A percentile compares a stretch with the other conserved stretches of the same genome.
Conservation (phyloP, 2,797 vertebrate species). For the Champsocephalus esox region DNA sequence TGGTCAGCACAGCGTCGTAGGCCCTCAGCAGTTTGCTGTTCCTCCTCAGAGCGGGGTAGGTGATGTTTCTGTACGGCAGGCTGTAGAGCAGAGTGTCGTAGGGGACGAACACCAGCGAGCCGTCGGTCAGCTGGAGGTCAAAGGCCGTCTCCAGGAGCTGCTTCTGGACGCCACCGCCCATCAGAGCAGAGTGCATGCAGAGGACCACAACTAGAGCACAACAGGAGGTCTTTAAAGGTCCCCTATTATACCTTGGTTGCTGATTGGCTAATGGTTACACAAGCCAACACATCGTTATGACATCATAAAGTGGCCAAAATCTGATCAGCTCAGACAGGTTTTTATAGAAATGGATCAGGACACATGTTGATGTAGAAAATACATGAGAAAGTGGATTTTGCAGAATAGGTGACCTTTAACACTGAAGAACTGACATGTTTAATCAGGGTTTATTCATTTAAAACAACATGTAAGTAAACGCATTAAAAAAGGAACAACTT, state of each 20-base stretch:
- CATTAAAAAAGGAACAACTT: too few species aligned
- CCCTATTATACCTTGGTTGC: too few species aligned
- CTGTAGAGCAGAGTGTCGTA: constrained; percentile 89
- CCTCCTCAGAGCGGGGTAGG: constrained; percentile 73
- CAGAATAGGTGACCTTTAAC: too few species aligned
- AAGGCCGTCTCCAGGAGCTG: constrained; percentile 84
- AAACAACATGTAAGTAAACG: too few species aligned
- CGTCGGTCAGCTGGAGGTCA: constrained; percentile 86
- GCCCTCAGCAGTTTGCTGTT: constrained; percentile 84
- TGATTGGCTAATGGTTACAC: too few species aligned
- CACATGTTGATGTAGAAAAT: too few species aligned
- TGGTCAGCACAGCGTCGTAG: constrained; percentile 86
- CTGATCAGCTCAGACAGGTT: too few species aligned
- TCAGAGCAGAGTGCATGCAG: constrained; percentile 88
- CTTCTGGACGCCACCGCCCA: constrained; percentile 83
- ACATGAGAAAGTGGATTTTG: too few species aligned
- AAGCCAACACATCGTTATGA: too few species aligned
- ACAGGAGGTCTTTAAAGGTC: background rate
- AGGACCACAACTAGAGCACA: constrained; percentile 83
- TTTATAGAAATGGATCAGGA: background rate
- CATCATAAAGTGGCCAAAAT: too few species aligned
- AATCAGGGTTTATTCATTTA: too few species aligned
- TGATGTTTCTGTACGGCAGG: constrained; percentile 81
- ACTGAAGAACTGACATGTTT: too few species aligned
- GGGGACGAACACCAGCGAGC: constrained; percentile 85